Conservation (phyloP, 92 coral and sea anemone species). For the Palythoa heliodiscus region DNA sequence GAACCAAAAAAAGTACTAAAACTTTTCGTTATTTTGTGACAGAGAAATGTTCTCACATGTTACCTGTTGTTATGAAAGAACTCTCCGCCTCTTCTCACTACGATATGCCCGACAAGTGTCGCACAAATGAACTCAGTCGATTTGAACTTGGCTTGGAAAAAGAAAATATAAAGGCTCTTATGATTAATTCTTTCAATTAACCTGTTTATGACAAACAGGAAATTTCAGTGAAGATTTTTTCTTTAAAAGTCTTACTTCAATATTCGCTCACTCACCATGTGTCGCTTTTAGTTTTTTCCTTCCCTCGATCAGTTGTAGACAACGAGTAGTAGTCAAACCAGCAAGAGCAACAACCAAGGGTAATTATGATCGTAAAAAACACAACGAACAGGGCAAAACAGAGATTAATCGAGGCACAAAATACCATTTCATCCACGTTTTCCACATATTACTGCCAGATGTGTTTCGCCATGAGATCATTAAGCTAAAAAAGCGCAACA, state of each 20-base stretch:
- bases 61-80: slow-evolving; percentile 26
- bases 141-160: slow-evolving; percentile 56
- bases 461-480: slow-evolving; percentile 37
- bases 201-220: background rate
- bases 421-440: slow-evolving; percentile 81
- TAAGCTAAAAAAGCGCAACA: background rate
- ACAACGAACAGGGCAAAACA: slow-evolving; percentile 95
- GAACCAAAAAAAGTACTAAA: background rate
- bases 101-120: slow-evolving; percentile 39
- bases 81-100: slow-evolving; percentile 9
- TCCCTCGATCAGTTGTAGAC: slow-evolving; percentile 74
- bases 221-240: too few species aligned
- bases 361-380: slow-evolving; percentile 90
- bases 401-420: slow-evolving; percentile 96
- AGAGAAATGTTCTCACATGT: background rate
- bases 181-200: background rate
- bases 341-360: slow-evolving; percentile 96
- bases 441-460: slow-evolving; percentile 66
- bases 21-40: background rate
- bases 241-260: too few species aligned
- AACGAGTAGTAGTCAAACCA: slow-evolving; percentile 98
- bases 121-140: slow-evolving; percentile 51
- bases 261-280: slow-evolving; percentile 75
- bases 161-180: background rate
- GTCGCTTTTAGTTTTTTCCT: slow-evolving; percentile 70